Evolutionary conservation across 2,113 vertebrate species (phyloP).

Genomic region (Lathamus discolor): DNA sequence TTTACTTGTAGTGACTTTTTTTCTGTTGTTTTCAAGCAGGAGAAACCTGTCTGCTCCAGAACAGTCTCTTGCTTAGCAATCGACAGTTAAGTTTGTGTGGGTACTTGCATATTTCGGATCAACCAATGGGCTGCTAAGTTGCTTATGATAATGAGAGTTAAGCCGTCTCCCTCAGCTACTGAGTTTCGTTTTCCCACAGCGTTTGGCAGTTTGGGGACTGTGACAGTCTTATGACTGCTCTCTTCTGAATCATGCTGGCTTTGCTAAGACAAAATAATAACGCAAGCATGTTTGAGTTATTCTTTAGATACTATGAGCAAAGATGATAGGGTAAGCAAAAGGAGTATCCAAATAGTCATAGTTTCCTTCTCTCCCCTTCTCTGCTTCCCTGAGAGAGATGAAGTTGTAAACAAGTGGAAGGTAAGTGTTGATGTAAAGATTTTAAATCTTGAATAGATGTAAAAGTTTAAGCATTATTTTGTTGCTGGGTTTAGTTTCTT

Average conservation of each 20-base stretch:
- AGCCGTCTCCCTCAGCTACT: background rate
- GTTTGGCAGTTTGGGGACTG: background rate
- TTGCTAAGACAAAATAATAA: conserved; percentile 20
- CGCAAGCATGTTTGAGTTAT: background rate
- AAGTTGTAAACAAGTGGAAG: background rate
- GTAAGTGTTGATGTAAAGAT: background rate
- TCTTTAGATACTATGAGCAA: conserved; percentile 9
- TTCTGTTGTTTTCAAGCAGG: background rate
- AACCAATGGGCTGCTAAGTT: background rate
- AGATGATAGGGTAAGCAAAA: background rate
- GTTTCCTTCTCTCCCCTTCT: background rate
- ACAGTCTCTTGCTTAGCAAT: background rate
- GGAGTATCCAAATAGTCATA: background rate
- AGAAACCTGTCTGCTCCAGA: background rate
- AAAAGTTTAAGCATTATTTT: background rate
- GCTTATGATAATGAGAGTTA: background rate
- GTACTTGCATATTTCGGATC: background rate
- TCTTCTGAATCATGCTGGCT: conserved; percentile 24
- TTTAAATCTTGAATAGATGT: background rate
- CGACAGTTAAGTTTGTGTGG: background rate
- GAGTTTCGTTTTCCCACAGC: background rate
- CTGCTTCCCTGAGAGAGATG: background rate
- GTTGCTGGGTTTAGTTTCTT: background rate
- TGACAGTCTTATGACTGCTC: conserved; percentile 20
- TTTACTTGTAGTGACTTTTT: background rate